Evolutionary conservation across 1,140 invertebrate species (phyloP), one percentile per base, ranked within the genome.

Genomic region (Neodiprion lecontei): DNA sequence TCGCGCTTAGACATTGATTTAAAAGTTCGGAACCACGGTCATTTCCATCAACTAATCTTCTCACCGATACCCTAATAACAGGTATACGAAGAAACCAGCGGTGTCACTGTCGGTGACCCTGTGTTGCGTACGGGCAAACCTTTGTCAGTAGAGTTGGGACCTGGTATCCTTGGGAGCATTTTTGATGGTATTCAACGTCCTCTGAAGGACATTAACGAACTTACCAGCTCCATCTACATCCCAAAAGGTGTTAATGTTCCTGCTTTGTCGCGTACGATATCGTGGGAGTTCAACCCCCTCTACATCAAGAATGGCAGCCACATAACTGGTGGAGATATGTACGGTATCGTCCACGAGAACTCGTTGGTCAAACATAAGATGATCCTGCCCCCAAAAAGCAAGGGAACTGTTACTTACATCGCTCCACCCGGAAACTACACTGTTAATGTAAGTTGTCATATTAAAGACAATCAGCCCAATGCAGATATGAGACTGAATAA

Each of bases 111-210:
- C 9, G 99, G 99, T 50, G 99, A 99, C 90, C 99, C 99, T 17
- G 98, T 99, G 3, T 89, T 99, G 73, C 91, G 98, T 83, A 99
- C 98, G 1, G 98, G 98, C 23, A 99, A 99, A 88, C 98, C 98
- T 0, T 88, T 99, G 5, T 99, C 97, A 1, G 98, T 99, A 17
- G 98, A 99, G 87, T 90, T 99, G 40, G 99, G 98, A n/a, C 99
- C 98, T 69, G 99, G 99, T 84, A 99, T 99, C 88, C 95, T 99
- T 91, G 96, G 96, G 76, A 98, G 96, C 85, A 99, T 99, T 89
- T 99, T 99, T 90, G 99, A 99, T 89, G 98, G 98, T 91, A 99
- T 99, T 85, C 99, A 99, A 89, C 94, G 99, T 84, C 99, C 99
- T 0, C 86, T 99, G 78, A 96, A 98, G 82, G 98, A 99, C 83